Base-by-base conservation (phyloP, 2,888 invertebrate species). In the Lymantria dispar region DNA sequence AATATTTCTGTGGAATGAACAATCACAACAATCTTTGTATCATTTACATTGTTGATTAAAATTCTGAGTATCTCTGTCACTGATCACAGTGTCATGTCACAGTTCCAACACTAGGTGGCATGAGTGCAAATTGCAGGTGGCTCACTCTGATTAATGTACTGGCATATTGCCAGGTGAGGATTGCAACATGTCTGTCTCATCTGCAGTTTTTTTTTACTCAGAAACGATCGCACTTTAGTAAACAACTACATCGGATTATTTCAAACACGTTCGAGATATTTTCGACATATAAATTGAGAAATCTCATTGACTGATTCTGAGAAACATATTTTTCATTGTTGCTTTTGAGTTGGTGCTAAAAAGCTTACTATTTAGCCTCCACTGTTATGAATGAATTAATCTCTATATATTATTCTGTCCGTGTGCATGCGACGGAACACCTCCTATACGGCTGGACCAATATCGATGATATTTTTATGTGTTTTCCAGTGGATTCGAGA, bases 111-210 rank as follows among this genome's bases (percentile, higher is more conserved):
- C 62, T 61, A 59, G 55, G 67, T 58, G 61, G 56, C 62, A 59
- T 60, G 57, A 59, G 71, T 69, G 72, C 68, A 67, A 72, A 69
- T 71, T 72, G 72, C 76, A 78, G 79, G 76, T 80, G 75, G 71
- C 69, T 68, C 62, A 56, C 68, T 66, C 71, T 69, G 60, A 77
- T 77, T 75, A 74, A 76, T 68, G 72, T 58, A 50, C 66, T 81
- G 33, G 81, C 78, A 56, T 29, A 30, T 22, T 42, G 78, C 81
- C 80, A 82, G 64, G 49, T 45, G 43, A 42, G 29, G 52, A 56
- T 70, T 62, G 73, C 74, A 75, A 77, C 76, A 76, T 72, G 74
- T 76, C 71, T 61, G 59, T 50, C 45, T 54, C 54, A 56, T 54
- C 53, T 65, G 55, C 58, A 39, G 49, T 40, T 50, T 42, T 47